Evolutionary conservation across 2,113 vertebrate genomes (phyloP).

Genomic region (Forbesichthys papilliferus): DNA sequence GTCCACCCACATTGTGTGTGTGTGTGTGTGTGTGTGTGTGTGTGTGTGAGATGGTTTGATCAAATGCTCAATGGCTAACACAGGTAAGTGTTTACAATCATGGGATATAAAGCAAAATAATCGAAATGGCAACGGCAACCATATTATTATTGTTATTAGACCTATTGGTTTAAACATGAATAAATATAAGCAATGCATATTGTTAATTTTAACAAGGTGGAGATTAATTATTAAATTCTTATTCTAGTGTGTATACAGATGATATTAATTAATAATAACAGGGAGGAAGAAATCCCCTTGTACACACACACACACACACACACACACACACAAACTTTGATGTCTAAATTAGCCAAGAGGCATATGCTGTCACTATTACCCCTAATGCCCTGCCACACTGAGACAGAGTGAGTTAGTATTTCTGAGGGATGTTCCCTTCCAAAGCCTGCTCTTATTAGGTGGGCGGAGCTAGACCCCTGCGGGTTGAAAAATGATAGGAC

Average conservation of each 20-base stretch:
- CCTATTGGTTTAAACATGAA: too few relatives aligned
- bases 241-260: neutral
- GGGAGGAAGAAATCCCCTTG: conserved; percentile 6
- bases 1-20: too few relatives aligned
- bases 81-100: too few relatives aligned
- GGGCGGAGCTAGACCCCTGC: conserved; percentile 26
- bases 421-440: conserved; percentile 31
- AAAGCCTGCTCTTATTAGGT: conserved; percentile 8
- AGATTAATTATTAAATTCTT: neutral
- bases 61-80: too few relatives aligned
- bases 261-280: conserved; percentile 24
- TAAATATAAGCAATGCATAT: neutral
- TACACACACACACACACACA: conserved; percentile 7
- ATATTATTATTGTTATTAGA: too few relatives aligned
- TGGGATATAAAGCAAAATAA: too few relatives aligned
- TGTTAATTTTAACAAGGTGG: neutral
- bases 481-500: conserved; percentile 53
- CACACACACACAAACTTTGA: conserved; percentile 10
- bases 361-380: conserved; percentile 27
- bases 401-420: conserved; percentile 31
- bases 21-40: too few relatives aligned
- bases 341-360: conserved; percentile 41
- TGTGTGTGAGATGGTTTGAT: too few relatives aligned
- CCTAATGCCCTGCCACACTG: conserved; percentile 8
- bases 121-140: too few relatives aligned